Evolutionary conservation across 2,888 invertebrate species (phyloP).

Genomic region (Tetramorium bicarinatum): DNA sequence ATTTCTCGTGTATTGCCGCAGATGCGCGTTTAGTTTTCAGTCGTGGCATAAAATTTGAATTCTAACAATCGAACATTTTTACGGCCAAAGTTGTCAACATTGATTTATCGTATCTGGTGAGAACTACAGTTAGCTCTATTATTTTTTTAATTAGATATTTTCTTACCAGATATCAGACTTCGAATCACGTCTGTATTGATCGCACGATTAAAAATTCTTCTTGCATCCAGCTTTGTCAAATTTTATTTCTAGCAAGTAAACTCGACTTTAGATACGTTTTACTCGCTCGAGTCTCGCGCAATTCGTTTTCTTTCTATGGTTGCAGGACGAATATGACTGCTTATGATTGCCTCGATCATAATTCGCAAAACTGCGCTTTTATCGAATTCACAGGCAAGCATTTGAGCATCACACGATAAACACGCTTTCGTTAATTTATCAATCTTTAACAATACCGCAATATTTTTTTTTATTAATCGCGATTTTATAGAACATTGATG

Average conservation of each 20-base stretch:
- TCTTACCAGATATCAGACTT: constrained; percentile 52
- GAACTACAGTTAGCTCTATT: constrained; percentile 58
- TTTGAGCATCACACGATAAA: constrained; percentile 9
- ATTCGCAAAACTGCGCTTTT: constrained; percentile 26
- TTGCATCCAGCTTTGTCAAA: constrained; percentile 84
- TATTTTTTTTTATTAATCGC: not conserved
- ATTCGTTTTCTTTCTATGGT: constrained; percentile 42
- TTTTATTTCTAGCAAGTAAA: constrained; percentile 50
- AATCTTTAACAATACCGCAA: not conserved
- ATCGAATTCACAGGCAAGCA: constrained; percentile 13
- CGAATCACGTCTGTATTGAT: not conserved
- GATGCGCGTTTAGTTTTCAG: constrained; percentile 22
- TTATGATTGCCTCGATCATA: constrained; percentile 45
- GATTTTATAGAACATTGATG: not conserved
- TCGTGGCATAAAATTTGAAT: not conserved
- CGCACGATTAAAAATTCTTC: constrained; percentile 77
- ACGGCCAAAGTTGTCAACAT: not conserved
- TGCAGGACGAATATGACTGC: constrained; percentile 48
- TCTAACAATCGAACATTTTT: constrained; percentile 6
- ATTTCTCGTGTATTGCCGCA: constrained; percentile 8
- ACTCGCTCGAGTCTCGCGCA: constrained; percentile 11
- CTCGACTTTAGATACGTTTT: constrained; percentile 42
- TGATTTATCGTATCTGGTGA: constrained; percentile 44
- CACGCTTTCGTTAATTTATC: constrained; percentile 27
- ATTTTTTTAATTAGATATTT: constrained; percentile 55